Evolutionary conservation across 1,140 invertebrate species (phyloP).

Genomic region (Campoletis sonorensis): DNA sequence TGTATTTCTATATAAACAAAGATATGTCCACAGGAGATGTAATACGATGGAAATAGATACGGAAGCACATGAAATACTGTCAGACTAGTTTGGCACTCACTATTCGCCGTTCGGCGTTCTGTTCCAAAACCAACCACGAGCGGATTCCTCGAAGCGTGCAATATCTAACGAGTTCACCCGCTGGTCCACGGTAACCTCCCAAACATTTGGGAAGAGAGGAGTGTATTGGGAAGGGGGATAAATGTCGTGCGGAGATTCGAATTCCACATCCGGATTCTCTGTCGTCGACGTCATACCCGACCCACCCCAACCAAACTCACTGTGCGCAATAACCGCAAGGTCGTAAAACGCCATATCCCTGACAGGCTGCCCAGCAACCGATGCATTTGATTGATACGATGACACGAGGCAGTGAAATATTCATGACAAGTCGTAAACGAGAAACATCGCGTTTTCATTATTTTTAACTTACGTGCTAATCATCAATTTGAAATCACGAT

Average conservation of each 20-base stretch:
- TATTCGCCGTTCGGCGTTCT: background rate
- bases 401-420: no score
- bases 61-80: constrained; percentile 2
- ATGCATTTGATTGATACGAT: no score
- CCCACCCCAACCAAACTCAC: background rate
- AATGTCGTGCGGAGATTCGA: background rate
- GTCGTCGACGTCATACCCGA: background rate
- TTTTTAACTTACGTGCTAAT: no score
- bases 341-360: background rate
- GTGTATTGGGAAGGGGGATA: background rate
- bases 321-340: constrained; percentile 3
- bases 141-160: background rate
- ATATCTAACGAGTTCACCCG: constrained; percentile 3
- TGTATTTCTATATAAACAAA: background rate
- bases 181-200: background rate
- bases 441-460: no score
- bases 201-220: background rate
- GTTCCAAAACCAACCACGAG: background rate
- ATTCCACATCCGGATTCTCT: constrained; percentile 19
- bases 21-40: background rate
- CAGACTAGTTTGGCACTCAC: background rate
- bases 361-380: no score
- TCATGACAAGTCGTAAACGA: no score
- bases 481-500: no score
- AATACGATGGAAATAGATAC: background rate